Evolutionary conservation across 2,888 invertebrate species (phyloP), one percentile per base, ranked within the genome.

Genomic region (Yponomeuta plumbellus): DNA sequence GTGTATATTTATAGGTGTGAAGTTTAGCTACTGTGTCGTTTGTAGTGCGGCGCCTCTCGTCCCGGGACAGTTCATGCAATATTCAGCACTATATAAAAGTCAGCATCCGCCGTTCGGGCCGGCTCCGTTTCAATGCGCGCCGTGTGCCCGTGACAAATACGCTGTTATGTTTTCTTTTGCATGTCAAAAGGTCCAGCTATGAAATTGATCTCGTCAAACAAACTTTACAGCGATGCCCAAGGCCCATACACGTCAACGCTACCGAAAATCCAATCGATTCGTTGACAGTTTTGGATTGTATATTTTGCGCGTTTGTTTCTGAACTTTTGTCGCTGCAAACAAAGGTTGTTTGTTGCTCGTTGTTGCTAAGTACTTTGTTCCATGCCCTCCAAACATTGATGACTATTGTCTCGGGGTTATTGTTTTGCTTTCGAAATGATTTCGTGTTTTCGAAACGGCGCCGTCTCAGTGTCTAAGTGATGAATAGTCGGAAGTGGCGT

Each of bases 41-140:
- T 23, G 59, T 13, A 59, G 23, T 13, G 23, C 59, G 21, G 21
- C 59, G 13, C 57, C 20, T 22, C 56, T 11, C 58, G 66, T 39
- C 82, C 76, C 72, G 83, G 83, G 85, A 74, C 81, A 78, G 75
- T 83, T 82, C 84, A 85, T 87, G 80, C 79, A 85, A 84, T 85
- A 86, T 88, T 86, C 86, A 88, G 83, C 79, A 72, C 70, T 71
- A 75, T 78, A 73, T 83, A 80, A 81, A 78, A 65, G 58, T 65
- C 65, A 56, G 10, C 39, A 26, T 26, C 23, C 52, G 21, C 22
- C 64, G 23, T 52, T 52, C 64, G 20, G 13, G 56, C 21, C 44
- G 22, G 44, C 20, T 22, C 52, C 64, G 64, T 56, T 64, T 23
- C 62, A 34, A 34, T 20, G 71, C 72, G 72, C 64, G 69, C 71